Evolutionary conservation across 35 echinoderm and acorn worm species (phyloP).

Genomic region (Acanthaster planci): DNA sequence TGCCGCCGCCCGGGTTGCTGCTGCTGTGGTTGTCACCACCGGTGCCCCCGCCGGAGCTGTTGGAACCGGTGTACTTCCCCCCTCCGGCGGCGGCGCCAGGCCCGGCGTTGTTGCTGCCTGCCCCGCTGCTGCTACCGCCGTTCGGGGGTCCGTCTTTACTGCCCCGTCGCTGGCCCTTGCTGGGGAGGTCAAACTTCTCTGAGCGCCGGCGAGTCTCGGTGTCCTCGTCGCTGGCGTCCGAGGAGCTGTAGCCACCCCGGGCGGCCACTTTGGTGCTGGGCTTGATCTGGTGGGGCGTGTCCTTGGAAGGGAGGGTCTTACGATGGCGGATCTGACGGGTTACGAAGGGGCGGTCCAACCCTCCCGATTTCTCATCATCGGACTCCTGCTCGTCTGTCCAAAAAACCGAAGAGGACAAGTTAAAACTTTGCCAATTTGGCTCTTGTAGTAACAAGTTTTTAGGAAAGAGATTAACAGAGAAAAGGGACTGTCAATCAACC

Average conservation of each 20-base stretch:
- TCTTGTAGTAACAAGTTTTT: background rate
- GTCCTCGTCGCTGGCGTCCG: constrained; percentile 97
- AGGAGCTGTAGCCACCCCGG: constrained; percentile 87
- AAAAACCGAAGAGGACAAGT: constrained; percentile 27
- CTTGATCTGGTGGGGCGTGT: constrained; percentile 80
- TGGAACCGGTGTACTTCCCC: constrained; percentile 56
- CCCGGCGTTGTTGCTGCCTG: constrained; percentile 52
- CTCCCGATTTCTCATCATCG: constrained; percentile 59
- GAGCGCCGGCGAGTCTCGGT: constrained; percentile 86
- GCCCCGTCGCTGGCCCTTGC: constrained; percentile 70
- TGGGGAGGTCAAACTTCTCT: constrained; percentile 84
- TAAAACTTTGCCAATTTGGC: constrained; percentile 9
- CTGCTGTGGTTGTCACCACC: constrained; percentile 49
- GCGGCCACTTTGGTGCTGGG: constrained; percentile 41
- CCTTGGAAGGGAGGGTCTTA: constrained; percentile 69
- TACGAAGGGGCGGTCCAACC: constrained; percentile 41
- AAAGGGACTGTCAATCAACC: no score
- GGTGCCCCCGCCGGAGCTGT: constrained; percentile 37
- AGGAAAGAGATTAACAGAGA: background rate
- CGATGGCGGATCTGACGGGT: constrained; percentile 62
- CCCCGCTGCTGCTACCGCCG: constrained; percentile 65
- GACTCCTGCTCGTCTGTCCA: constrained; percentile 84
- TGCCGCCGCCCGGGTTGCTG: constrained; percentile 26
- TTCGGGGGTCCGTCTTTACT: constrained; percentile 96
- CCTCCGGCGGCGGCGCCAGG: constrained; percentile 41